A percentile compares a stretch with the other conserved stretches of the same genome.
Evolutionary conservation across 2,888 invertebrate species (phyloP).

Genomic region (Drosophila algonquin): DNA sequence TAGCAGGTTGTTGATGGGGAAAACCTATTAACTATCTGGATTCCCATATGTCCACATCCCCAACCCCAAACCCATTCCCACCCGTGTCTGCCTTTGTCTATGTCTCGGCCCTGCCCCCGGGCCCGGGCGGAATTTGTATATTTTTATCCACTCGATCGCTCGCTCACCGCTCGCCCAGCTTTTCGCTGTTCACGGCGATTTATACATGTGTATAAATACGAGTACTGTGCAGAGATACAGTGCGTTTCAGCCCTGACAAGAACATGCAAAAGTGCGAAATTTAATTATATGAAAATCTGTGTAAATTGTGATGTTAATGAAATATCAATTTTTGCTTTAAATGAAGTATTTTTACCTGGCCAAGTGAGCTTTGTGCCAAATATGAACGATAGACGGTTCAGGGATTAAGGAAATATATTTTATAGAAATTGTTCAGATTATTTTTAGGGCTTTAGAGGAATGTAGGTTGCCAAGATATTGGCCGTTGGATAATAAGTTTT

Average conservation of each 20-base stretch:
- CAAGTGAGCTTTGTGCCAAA: no score
- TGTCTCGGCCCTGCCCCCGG: slow-evolving; percentile 50
- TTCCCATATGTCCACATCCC: background rate
- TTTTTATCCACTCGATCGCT: slow-evolving; percentile 70
- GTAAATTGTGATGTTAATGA: no score
- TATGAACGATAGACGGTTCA: no score
- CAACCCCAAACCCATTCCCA: no score
- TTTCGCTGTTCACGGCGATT: slow-evolving; percentile 36
- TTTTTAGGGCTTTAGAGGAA: no score
- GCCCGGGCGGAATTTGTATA: slow-evolving; percentile 57
- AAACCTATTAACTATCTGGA: background rate
- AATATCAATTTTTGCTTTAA: no score
- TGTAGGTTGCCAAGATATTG: no score
- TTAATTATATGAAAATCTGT: background rate
- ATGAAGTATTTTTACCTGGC: no score
- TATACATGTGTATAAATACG: slow-evolving; percentile 21
- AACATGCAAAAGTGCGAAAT: background rate
- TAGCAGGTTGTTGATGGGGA: slow-evolving; percentile 5
- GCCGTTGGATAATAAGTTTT: no score
- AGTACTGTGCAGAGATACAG: slow-evolving; percentile 20
- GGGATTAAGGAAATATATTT: no score
- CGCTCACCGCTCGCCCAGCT: slow-evolving; percentile 44
- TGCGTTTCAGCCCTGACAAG: slow-evolving; percentile 15
- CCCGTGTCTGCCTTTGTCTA: background rate
- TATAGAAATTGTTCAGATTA: no score